A percentile compares a stretch with the other conserved stretches of the same genome.
Evolutionary conservation across 2,113 vertebrate genomes (phyloP).

Genomic region (Etia nguti): DNA sequence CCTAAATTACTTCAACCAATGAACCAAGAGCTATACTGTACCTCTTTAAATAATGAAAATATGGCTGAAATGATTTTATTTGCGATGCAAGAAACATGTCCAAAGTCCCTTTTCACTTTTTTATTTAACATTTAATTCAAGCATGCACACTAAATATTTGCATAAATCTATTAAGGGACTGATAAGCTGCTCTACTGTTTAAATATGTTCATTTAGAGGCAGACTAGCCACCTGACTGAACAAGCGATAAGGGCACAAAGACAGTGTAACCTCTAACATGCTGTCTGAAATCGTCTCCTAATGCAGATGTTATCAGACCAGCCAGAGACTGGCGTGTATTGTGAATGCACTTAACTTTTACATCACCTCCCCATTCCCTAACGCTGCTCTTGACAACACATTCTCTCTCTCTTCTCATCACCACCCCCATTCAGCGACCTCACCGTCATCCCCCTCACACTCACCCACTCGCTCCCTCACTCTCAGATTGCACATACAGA

Average conservation of each 20-base stretch:
- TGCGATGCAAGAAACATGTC: neutral
- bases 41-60: neutral
- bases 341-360: constrained; percentile 52
- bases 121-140: neutral
- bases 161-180: constrained; percentile 25
- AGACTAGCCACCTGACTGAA: constrained; percentile 2
- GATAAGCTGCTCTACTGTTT: neutral
- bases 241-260: constrained; percentile 41
- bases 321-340: neutral
- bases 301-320: constrained; percentile 47
- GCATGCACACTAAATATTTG: neutral
- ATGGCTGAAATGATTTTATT: neutral
- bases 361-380: constrained; percentile 16
- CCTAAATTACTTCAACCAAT: neutral
- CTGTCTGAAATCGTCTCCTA: neutral
- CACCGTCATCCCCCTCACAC: constrained; percentile 52
- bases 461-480: constrained; percentile 53
- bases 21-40: neutral
- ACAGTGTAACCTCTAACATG: constrained; percentile 42
- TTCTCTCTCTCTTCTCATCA: constrained; percentile 3
- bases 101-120: neutral
- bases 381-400: constrained; percentile 9
- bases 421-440: constrained; percentile 55
- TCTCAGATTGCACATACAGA: constrained; percentile 55
- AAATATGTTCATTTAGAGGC: constrained; percentile 21